phyloP scores from a whole-genome alignment of 2,888 invertebrate species.

The Brachypalpus laphriformis region DNA sequence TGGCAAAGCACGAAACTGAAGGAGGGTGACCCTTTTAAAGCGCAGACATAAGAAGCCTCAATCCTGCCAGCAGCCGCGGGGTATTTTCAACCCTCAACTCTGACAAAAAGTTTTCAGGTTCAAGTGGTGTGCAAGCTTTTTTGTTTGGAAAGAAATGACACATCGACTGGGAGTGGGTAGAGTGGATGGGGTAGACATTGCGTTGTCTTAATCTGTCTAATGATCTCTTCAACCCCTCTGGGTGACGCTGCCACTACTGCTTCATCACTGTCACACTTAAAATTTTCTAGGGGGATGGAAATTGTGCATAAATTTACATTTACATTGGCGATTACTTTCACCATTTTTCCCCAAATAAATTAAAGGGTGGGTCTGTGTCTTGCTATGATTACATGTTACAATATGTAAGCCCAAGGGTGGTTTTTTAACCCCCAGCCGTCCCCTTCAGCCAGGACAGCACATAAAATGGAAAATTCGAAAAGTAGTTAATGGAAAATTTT shows the following conservation, averaged over 20 bases:
- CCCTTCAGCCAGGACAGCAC: too few species aligned
- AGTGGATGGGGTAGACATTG: neutral
- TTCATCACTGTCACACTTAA: slow-evolving; percentile 12
- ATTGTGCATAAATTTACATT: slow-evolving; percentile 68
- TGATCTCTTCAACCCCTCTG: slow-evolving; percentile 64
- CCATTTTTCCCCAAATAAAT: neutral
- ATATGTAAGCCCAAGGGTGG: slow-evolving; percentile 21
- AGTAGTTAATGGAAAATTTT: slow-evolving; percentile 58
- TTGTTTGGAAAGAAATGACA: slow-evolving; percentile 26
- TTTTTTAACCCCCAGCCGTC: neutral
- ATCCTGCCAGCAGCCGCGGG: slow-evolving; percentile 24
- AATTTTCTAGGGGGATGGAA: slow-evolving; percentile 27
- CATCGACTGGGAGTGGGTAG: slow-evolving; percentile 17
- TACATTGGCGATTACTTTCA: slow-evolving; percentile 49
- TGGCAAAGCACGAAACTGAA: slow-evolving; percentile 44
- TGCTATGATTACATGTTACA: slow-evolving; percentile 20
- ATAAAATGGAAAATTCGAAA: slow-evolving; percentile 17
- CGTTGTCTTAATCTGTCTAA: slow-evolving; percentile 72
- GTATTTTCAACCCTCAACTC: slow-evolving; percentile 29
- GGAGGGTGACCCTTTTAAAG: slow-evolving; percentile 31
- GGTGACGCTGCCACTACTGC: slow-evolving; percentile 21
- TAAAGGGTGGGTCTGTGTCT: neutral
- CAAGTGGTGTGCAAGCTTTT: slow-evolving; percentile 54
- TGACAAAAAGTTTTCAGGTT: slow-evolving; percentile 57
- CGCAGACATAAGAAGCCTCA: slow-evolving; percentile 49